Evolutionary conservation across 2,888 invertebrate genomes (phyloP).

Genomic region (Parnassius orleans): DNA sequence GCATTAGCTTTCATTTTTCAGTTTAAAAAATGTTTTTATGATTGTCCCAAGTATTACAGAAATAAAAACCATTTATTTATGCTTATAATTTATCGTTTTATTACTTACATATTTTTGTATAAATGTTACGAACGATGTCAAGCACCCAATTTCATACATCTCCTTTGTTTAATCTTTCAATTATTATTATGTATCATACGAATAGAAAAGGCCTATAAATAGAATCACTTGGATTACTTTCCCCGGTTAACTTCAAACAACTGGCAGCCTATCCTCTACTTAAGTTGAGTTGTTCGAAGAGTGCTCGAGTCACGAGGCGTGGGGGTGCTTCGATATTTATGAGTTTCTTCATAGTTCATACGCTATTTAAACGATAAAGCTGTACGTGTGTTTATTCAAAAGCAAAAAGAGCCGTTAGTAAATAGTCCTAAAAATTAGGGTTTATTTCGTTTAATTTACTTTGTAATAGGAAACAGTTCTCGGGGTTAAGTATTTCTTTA

Average conservation of each 20-base stretch:
- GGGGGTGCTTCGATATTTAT: constrained; percentile 1
- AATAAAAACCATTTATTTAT: too few relatives aligned
- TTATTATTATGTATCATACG: constrained; percentile 4
- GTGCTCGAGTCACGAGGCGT: constrained; percentile 5
- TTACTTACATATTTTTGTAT: too few relatives aligned
- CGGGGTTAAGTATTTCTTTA: too few relatives aligned
- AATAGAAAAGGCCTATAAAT: constrained; percentile 14
- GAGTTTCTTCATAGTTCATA: constrained; percentile 3
- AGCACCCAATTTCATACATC: too few relatives aligned
- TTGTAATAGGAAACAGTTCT: too few relatives aligned
- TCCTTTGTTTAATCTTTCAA: background rate
- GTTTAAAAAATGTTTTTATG: too few relatives aligned
- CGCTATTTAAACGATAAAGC: constrained; percentile 14
- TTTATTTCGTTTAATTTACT: too few relatives aligned
- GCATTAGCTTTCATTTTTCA: too few relatives aligned
- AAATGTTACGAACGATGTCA: too few relatives aligned
- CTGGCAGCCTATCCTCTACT: constrained; percentile 18
- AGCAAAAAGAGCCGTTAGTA: background rate
- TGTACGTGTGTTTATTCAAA: constrained; percentile 8
- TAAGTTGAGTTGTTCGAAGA: constrained; percentile 21
- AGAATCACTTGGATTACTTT: constrained; percentile 14
- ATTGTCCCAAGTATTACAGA: too few relatives aligned
- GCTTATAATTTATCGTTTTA: too few relatives aligned
- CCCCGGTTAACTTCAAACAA: constrained; percentile 15
- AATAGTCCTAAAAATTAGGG: too few relatives aligned